Evolutionary conservation across 2,113 vertebrate species (phyloP), one percentile per base, ranked within the genome.

Genomic region (Puntigrus tetrazona): DNA sequence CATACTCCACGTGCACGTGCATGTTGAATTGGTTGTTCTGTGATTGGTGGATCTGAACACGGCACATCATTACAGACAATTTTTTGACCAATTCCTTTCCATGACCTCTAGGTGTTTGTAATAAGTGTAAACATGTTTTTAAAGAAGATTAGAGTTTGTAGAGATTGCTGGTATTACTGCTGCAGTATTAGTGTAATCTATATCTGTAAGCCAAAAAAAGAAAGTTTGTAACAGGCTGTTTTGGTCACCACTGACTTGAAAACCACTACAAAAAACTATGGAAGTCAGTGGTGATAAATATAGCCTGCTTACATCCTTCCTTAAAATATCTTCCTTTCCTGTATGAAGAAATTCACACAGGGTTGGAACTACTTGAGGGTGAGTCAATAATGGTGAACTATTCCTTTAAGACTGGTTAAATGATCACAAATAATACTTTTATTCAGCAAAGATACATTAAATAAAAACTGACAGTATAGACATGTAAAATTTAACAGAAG

Each of bases 11-110:
- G 0, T 94, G 92, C 55, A 94, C 88, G 0, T 91, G 92, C 85
- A 92, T 91, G 83, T 91, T 95, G 89, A 95, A 94, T 73, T 91
- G 91, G 76, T 92, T 92, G 81, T 78, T 92, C 85, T 94, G 92
- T n/a, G 92, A 88, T 87, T 94, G 92, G 57, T 92, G 74, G 65
- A 95, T 89, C 91, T 92, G 67, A 78, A 61, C 7, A 59, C 1
- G 7, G 50, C n/a, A 75, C 73, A 50, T 16, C 7, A 50, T 47
- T 27, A 47, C 1, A 16, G 45, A 16, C 13, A 47, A 36, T 1
- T 43, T n/a, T 67, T 67, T 67, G 63, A 67, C 63, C 18, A 20
- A 36, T 22, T 16, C 1, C 31, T 67, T 70, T 41, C 3, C 10
- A 70, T 38, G 36, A 41, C 16, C 13, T 72, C 10, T 43, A 14